A percentile compares a stretch with the other conserved stretches of the same genome.
Evolutionary conservation across 2,113 vertebrate species (phyloP).

Genomic region (Telmatochromis sp.): DNA sequence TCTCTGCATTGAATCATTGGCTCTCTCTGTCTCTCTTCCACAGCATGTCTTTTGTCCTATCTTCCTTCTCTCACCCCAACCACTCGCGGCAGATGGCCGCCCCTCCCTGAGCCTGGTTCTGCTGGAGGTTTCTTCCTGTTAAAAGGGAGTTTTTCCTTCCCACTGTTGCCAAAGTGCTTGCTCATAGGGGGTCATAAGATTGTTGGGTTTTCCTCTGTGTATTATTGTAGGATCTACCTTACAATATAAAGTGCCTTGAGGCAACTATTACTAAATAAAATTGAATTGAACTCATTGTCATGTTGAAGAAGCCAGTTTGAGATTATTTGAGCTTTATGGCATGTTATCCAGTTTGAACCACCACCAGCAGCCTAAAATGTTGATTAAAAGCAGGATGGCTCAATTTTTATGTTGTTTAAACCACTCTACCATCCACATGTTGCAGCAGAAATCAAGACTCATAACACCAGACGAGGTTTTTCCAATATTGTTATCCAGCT

Average conservation of each 20-base stretch:
- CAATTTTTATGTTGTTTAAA: not conserved
- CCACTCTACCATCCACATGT: not conserved
- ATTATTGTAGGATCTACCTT: not conserved
- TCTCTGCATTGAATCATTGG: not conserved
- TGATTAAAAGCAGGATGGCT: not conserved
- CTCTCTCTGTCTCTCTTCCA: not conserved
- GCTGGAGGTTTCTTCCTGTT: not conserved
- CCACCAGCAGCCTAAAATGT: not conserved
- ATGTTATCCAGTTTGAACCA: not conserved
- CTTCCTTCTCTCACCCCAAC: not conserved
- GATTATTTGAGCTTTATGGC: not conserved
- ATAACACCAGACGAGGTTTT: not conserved
- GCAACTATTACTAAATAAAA: not conserved
- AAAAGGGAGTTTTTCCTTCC: not conserved
- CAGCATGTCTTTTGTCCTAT: fast-evolving
- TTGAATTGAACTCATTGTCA: not conserved
- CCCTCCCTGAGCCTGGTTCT: not conserved
- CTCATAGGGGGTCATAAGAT: not conserved
- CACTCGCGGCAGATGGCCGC: fast-evolving
- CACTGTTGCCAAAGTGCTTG: not conserved
- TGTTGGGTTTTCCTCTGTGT: not conserved
- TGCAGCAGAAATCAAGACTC: not conserved
- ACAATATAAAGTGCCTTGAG: not conserved
- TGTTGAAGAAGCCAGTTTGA: not conserved
- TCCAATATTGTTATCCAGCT: not conserved